Conservation (phyloP, 2,797 vertebrate species). For the Sorex maritimensis region DNA sequence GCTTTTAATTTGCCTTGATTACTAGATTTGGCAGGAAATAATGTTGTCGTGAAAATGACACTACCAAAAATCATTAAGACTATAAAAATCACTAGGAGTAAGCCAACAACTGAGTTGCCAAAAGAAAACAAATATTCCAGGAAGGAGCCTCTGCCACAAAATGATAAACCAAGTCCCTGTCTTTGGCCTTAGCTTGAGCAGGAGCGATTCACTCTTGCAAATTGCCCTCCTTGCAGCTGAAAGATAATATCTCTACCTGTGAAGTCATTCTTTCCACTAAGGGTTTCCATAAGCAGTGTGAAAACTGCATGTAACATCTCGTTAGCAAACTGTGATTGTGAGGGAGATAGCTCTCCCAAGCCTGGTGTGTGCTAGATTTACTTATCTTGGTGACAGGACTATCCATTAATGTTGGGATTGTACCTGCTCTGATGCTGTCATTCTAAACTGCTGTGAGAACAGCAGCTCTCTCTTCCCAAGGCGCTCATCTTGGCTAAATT, state of each 20-base stretch:
- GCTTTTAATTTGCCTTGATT: conserved; percentile 60
- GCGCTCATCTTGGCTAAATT: conserved; percentile 67
- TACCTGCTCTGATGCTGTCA: not conserved
- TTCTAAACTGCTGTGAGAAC: conserved; percentile 10
- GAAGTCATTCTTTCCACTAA: conserved; percentile 32
- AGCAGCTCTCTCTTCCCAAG: conserved; percentile 24
- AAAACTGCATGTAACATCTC: conserved; percentile 10
- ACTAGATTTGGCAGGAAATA: conserved; percentile 74
- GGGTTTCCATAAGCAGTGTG: not conserved
- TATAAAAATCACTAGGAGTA: conserved; percentile 69
- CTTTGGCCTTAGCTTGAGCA: not conserved
- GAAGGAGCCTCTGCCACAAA: conserved; percentile 6
- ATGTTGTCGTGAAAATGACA: conserved; percentile 57
- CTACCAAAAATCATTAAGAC: conserved; percentile 54
- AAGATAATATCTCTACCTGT: conserved; percentile 49
- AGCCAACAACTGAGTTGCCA: conserved; percentile 42
- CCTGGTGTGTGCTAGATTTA: not conserved
- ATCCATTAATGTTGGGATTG: not conserved
- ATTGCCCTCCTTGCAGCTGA: conserved; percentile 36
- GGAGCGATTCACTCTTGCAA: conserved; percentile 50
- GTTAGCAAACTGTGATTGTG: not conserved
- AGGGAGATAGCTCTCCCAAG: not conserved
- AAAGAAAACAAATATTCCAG: conserved; percentile 23
- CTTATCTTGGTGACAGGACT: not conserved
- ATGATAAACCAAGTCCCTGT: not conserved